phyloP scores from a whole-genome alignment of 2,797 vertebrate species.

The Cottoperca gobio region DNA sequence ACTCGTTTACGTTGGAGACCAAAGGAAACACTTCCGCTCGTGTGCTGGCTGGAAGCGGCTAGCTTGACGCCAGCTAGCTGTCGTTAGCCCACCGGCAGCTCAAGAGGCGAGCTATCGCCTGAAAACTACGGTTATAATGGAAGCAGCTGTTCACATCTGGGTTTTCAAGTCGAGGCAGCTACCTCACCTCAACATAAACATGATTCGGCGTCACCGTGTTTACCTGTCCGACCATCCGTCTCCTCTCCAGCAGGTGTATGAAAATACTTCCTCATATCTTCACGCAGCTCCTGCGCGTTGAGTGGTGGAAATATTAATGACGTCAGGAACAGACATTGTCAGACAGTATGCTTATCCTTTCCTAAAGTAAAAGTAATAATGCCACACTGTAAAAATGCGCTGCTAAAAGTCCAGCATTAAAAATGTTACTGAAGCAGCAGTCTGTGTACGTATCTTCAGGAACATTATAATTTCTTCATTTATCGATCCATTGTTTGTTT shows the following conservation, averaged over 20 bases:
- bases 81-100: not conserved
- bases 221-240: slow-evolving; percentile 28
- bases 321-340: not conserved
- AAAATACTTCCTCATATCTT: slow-evolving; percentile 28
- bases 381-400: not conserved
- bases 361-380: not conserved
- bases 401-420: not conserved
- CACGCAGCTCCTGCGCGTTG: not conserved
- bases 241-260: slow-evolving; percentile 21
- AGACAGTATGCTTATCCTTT: too few relatives aligned
- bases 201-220: fast-evolving
- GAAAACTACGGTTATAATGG: fast-evolving
- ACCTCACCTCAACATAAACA: not conserved
- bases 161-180: fast-evolving
- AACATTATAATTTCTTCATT: not conserved
- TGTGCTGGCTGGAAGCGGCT: not conserved
- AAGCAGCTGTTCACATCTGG: not conserved
- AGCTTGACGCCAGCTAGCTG: slow-evolving; percentile 9
- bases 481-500: too few relatives aligned
- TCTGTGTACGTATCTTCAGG: not conserved
- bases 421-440: not conserved
- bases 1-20: fast-evolving
- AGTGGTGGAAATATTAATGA: slow-evolving; percentile 15
- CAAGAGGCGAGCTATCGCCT: not conserved
- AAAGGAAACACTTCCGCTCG: not conserved